Evolutionary conservation across 2,113 vertebrate species (phyloP), one percentile per base, ranked within the genome.

Genomic region (Tympanuchus pallidicinctus): DNA sequence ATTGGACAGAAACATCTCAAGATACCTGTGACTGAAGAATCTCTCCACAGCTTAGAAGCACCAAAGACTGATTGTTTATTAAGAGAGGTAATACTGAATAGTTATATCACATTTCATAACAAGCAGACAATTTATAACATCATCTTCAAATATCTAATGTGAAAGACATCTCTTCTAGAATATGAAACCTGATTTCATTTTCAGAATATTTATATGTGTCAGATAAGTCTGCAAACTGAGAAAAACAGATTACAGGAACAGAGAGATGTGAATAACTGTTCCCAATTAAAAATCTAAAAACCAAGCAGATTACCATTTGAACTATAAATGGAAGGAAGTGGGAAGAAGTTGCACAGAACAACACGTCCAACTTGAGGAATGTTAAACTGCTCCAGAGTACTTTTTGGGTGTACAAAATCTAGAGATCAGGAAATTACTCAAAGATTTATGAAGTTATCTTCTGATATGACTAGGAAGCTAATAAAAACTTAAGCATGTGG

Each of bases 371-470:
- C 15, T 56, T 54, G 36, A 22, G 27, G 15, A 56, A 12, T 32
- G 52, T 38, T 16, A 91, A 27, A 36, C 25, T 85, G 27, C 8
- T 73, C 14, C 32, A 56, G 19, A 7, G 25, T n/a, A 67, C 4
- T 30, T 0, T 52, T 12, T 15, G 6, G 4, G 8, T 8, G 8
- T 27, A 6, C 3, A 48, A 25, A 65, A 81, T 54, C 61, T 34
- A 75, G 59, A 13, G 54, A 84, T 0, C 42, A 6, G 18, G 7
- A 11, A 83, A 80, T 48, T 80, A 65, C 20, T 4, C 38, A 64
- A 11, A 6, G 32, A 76, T 79, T 90, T 66, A 50, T 63, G 11
- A 74, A 65, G 7, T 32, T 17, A 38, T 34, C 6, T 40, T 88
- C 60, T 73, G 18, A n/a, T 5, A 74, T 18, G 16, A 70, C 20